phyloP scores from a whole-genome alignment of 2,113 vertebrate genomes.

The Pituophis catenifer region DNA sequence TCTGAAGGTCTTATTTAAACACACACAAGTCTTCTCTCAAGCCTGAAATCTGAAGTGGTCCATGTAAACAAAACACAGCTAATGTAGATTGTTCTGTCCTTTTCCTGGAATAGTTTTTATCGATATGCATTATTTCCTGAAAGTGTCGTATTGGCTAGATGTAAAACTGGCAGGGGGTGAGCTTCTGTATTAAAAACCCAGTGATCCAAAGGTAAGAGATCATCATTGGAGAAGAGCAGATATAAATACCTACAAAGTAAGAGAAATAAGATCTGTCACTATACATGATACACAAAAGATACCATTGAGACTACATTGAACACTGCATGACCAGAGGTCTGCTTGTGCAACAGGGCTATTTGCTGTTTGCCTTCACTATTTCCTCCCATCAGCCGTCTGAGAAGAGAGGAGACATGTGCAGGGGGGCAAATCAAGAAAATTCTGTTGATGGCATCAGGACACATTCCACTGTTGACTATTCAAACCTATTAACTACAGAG shows the following conservation, averaged over 20 bases:
- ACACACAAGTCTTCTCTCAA: constrained; percentile 54
- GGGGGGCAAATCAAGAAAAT: neutral
- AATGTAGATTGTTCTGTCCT: constrained; percentile 65
- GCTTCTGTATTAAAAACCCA: constrained; percentile 99
- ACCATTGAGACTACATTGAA: neutral
- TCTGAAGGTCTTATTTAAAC: constrained; percentile 50
- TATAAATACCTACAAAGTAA: constrained; percentile 86
- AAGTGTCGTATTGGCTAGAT: constrained; percentile 91
- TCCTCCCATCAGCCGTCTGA: neutral
- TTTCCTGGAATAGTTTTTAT: constrained; percentile 71
- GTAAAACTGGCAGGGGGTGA: constrained; percentile 93
- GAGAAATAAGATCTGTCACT: neutral
- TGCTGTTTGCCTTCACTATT: neutral
- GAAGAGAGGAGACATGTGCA: neutral
- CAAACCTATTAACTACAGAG: neutral
- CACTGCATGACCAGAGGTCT: neutral
- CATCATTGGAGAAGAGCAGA: constrained; percentile 94
- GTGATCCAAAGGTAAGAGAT: constrained; percentile 93
- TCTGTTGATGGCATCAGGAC: neutral
- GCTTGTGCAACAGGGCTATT: neutral
- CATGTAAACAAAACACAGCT: constrained; percentile 80
- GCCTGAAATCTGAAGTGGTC: constrained; percentile 69
- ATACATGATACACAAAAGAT: neutral
- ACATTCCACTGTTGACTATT: neutral
- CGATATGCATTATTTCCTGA: constrained; percentile 86